phyloP scores from a whole-genome alignment of 2,888 invertebrate genomes.

The Melieria picta region DNA sequence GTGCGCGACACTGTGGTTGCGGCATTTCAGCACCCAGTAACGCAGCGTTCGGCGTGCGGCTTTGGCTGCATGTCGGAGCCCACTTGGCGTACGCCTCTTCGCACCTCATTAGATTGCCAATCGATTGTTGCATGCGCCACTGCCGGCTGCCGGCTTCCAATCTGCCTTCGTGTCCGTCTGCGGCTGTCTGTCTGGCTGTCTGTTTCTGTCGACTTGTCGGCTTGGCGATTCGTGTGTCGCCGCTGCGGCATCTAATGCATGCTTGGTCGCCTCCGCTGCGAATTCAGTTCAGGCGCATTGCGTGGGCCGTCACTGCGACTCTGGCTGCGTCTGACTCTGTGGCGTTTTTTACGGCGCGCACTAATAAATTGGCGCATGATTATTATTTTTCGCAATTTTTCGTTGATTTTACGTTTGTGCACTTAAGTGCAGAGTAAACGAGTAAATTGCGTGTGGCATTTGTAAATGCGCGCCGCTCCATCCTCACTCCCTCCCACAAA shows the following conservation, averaged over 20 bases:
- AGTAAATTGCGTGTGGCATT: conserved; percentile 18
- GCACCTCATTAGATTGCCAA: conserved; percentile 54
- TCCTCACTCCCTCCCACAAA: not conserved
- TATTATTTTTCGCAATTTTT: not conserved
- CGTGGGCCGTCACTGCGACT: conserved; percentile 7
- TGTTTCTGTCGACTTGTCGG: too few relatives aligned
- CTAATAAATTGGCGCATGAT: conserved; percentile 14
- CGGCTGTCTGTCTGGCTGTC: not conserved
- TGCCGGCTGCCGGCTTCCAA: too few relatives aligned
- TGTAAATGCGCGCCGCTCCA: not conserved
- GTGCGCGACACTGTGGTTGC: too few relatives aligned
- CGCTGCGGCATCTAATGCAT: not conserved
- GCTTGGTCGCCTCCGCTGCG: not conserved
- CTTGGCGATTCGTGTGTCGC: not conserved
- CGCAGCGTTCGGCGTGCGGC: too few relatives aligned
- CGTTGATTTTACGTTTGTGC: not conserved
- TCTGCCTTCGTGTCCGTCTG: not conserved
- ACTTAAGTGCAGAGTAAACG: not conserved
- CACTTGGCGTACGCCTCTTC: conserved; percentile 45
- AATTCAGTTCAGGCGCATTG: not conserved
- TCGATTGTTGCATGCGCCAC: not conserved
- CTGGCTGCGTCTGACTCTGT: not conserved
- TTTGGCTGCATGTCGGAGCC: not conserved
- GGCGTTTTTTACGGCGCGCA: too few relatives aligned
- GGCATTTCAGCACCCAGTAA: too few relatives aligned